Percentiles rank a stretch among this genome's conserved stretches.
Evolutionary conservation across 2,797 vertebrate genomes (phyloP).

Genomic region (Onychomys leucogaster): DNA sequence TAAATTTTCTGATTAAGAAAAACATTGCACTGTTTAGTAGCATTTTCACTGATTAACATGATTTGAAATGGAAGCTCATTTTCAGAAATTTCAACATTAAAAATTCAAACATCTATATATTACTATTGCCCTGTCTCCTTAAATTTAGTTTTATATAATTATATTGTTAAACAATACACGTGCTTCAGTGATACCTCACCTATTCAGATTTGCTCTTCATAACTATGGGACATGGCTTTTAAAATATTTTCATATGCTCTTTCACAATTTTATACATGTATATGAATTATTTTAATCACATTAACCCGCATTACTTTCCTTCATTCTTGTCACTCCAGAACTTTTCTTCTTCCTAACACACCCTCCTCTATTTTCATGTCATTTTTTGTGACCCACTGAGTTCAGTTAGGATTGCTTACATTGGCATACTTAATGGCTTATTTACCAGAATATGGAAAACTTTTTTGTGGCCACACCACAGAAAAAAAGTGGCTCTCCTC

Average conservation of each 20-base stretch:
- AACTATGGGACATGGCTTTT: not conserved
- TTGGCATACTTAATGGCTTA: not conserved
- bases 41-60: conserved; percentile 69
- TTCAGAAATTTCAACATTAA: conserved; percentile 64
- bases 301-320: not conserved
- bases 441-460: not conserved
- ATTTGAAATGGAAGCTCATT: conserved; percentile 56
- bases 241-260: not conserved
- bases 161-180: conserved; percentile 21
- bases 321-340: not conserved
- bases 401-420: not conserved
- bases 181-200: not conserved
- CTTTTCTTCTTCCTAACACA: not conserved
- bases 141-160: conserved; percentile 37
- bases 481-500: not conserved
- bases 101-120: not conserved
- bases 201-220: not conserved
- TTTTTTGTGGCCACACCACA: not conserved
- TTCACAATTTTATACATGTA: not conserved
- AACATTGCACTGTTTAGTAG: conserved; percentile 29
- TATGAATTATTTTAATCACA: not conserved
- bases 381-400: not conserved
- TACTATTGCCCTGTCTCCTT: conserved; percentile 14
- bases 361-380: not conserved
- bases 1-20: conserved; percentile 64